Evolutionary conservation across 2,113 vertebrate species (phyloP), one percentile per base, ranked within the genome.

Genomic region (Xiphophorus maculatus): DNA sequence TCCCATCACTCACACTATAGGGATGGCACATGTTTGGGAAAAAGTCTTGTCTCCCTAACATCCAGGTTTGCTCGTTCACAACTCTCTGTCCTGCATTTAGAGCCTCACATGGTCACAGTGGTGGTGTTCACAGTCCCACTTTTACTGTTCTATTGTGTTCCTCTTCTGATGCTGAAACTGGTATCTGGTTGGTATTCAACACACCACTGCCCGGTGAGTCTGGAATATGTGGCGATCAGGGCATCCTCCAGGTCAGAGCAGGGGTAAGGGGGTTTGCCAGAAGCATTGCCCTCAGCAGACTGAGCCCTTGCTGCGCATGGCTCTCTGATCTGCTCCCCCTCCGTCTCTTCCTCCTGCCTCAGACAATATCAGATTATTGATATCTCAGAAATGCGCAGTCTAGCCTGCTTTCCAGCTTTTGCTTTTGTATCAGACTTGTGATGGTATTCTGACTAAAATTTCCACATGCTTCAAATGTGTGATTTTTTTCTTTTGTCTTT

Each of bases 251-350:
- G 93, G 93, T 91, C 90, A 90, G 88, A 89, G 87, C 85, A 87
- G 88, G 89, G 91, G 90, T 88, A 92, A 91, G 90, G 92, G 90
- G 89, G 87, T 91, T 93, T 90, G 93, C 92, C 93, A 87, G 93
- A 91, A 93, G 93, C 93, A 22, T 91, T 91, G 93, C 93, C 93
- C 92, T 87, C 91, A 93, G 93, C 92, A 93, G 92, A 90, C 89
- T 92, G 90, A 93, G 87, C 84, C 87, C 89, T 90, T 83, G 72
- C 91, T 92, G 91, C 92, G 87, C 85, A 91, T 27, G 25, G 79
- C 74, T 90, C 89, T 93, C 93, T 94, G 91, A 93, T 94, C 91
- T 90, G 28, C 83, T 37, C 77, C 78, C 79, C 83, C 79, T 42
- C 77, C 63, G 61, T 78, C 63, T 71, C 77, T 77, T 70, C 74